A percentile compares a stretch with the other conserved stretches of the same genome.
phyloP scores from a whole-genome alignment of 1,140 invertebrate genomes.

The Hyposmocoma kahamanoa region DNA sequence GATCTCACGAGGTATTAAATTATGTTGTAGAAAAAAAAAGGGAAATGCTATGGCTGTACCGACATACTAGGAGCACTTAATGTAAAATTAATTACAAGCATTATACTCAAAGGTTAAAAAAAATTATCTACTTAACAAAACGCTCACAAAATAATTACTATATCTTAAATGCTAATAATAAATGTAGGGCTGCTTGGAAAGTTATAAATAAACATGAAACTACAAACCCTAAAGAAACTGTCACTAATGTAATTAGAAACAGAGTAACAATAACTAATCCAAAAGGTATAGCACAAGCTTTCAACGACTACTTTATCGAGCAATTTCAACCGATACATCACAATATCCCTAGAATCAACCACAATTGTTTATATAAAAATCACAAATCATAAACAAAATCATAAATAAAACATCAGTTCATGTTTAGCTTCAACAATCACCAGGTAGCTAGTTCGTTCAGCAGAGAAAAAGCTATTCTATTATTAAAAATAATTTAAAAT shows the following conservation, averaged over 20 bases:
- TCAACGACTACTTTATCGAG: conserved; percentile 8
- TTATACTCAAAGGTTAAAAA: background rate
- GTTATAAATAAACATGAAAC: conserved; percentile 1
- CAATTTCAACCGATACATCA: background rate
- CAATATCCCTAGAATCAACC: background rate
- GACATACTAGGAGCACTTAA: background rate
- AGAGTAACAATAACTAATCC: background rate
- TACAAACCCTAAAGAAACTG: background rate
- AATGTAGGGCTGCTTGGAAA: conserved; percentile 5
- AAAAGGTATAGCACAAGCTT: background rate
- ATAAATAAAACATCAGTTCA: too few species aligned
- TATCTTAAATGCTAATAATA: background rate
- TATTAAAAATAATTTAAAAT: too few species aligned
- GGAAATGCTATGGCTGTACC: conserved; percentile 1
- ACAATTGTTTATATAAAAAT: background rate
- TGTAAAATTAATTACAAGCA: background rate
- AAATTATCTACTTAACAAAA: conserved; percentile 1
- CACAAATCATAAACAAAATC: background rate
- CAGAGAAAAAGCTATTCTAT: too few species aligned
- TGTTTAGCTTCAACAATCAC: too few species aligned
- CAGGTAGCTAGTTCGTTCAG: too few species aligned
- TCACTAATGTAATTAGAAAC: background rate
- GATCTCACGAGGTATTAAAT: conserved; percentile 5
- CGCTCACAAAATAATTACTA: conserved; percentile 2
- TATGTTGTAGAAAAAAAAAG: conserved; percentile 1